Evolutionary conservation across 1,140 invertebrate species (phyloP).

Genomic region (Luehdorfia chinensis): DNA sequence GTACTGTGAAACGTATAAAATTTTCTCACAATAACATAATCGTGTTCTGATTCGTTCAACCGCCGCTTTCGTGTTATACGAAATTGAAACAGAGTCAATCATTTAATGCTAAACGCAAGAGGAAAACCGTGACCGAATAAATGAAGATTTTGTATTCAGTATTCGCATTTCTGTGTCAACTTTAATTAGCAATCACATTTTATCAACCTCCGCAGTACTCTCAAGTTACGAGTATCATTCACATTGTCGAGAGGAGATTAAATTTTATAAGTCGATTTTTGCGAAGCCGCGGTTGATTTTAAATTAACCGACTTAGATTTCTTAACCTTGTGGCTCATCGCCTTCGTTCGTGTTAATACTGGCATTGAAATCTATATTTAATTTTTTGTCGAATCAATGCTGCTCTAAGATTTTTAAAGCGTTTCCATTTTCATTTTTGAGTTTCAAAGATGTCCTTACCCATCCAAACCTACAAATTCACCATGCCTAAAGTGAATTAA

Average conservation of each 20-base stretch:
- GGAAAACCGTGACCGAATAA: conserved; percentile 67
- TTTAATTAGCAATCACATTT: conserved; percentile 75
- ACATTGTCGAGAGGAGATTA: conserved; percentile 53
- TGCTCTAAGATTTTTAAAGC: no score
- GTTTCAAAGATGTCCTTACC: no score
- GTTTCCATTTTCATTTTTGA: no score
- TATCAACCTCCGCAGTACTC: conserved; percentile 51
- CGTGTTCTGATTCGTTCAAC: conserved; percentile 72
- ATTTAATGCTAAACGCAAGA: conserved; percentile 73
- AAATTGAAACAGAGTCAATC: conserved; percentile 75
- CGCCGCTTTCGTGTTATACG: conserved; percentile 65
- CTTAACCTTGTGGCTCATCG: conserved; percentile 39
- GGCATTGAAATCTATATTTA: no score
- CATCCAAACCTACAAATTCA: no score
- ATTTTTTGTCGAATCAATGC: no score
- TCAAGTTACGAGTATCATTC: conserved; percentile 51
- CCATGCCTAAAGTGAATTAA: no score
- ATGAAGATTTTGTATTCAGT: conserved; percentile 70
- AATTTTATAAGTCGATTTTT: conserved; percentile 58
- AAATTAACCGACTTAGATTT: conserved; percentile 41
- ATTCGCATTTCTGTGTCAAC: conserved; percentile 72
- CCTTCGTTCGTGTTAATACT: conserved; percentile 13
- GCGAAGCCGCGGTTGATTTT: conserved; percentile 45
- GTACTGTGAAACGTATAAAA: conserved; percentile 51
- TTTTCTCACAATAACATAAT: conserved; percentile 73